phyloP scores from a whole-genome alignment of 2,797 vertebrate genomes.

The Micropoecilia bifurca region DNA sequence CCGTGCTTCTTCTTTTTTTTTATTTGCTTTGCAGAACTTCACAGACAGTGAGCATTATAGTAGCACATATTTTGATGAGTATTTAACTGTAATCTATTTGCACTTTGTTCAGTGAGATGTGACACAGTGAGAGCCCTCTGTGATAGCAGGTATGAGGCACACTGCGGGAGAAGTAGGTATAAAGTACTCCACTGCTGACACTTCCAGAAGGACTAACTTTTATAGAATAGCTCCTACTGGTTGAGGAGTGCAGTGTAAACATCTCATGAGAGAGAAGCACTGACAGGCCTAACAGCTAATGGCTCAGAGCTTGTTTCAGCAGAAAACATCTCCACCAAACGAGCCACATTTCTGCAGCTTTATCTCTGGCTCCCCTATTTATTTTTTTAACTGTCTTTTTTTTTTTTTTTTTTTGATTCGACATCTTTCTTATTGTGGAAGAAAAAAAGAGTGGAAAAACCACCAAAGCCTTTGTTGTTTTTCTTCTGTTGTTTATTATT shows the following conservation, averaged over 20 bases:
- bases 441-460: conserved; percentile 13
- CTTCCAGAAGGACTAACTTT: conserved; percentile 35
- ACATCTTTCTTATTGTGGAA: conserved; percentile 47
- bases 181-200: conserved; percentile 32
- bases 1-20: conserved; percentile 30
- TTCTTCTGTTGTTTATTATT: conserved; percentile 57
- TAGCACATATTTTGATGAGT: conserved; percentile 51
- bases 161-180: conserved; percentile 33
- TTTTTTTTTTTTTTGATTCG: conserved; percentile 16
- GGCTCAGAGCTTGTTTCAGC: conserved; percentile 49
- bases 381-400: conserved; percentile 28
- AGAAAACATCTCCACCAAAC: conserved; percentile 54
- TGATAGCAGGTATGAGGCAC: conserved; percentile 15
- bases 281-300: conserved; percentile 66
- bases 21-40: conserved; percentile 50
- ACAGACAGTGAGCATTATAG: conserved; percentile 53
- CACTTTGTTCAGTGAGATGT: conserved; percentile 19
- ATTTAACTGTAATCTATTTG: conserved; percentile 48
- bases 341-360: conserved; percentile 44
- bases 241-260: conserved; percentile 56
- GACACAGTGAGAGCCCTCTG: conserved; percentile 13
- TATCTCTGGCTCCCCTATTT: conserved; percentile 35
- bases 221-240: conserved; percentile 46
- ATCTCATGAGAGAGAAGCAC: conserved; percentile 65
- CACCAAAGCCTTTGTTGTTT: conserved; percentile 42